phyloP scores from a whole-genome alignment of 2,888 invertebrate genomes.

The Shargacucullia verbasci region DNA sequence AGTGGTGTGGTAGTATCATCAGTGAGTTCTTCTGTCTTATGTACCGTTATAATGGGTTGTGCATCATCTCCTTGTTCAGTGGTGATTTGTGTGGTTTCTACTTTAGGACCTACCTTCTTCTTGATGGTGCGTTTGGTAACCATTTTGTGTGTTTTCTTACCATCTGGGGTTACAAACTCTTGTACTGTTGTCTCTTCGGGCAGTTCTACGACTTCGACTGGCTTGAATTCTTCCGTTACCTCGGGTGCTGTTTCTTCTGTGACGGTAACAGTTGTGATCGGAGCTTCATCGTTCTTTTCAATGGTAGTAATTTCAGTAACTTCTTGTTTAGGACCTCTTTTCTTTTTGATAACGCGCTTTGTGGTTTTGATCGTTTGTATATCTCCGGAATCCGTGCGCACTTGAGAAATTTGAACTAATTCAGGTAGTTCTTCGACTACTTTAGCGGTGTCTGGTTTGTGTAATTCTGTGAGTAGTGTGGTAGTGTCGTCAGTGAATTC shows the following conservation, averaged over 20 bases:
- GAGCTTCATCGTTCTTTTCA: slow-evolving; percentile 73
- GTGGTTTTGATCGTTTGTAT: slow-evolving; percentile 72
- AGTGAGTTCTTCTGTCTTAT: slow-evolving; percentile 49
- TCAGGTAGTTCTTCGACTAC: slow-evolving; percentile 55
- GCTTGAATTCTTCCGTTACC: slow-evolving; percentile 62
- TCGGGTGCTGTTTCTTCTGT: slow-evolving; percentile 71
- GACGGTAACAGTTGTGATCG: slow-evolving; percentile 67
- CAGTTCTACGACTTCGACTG: slow-evolving; percentile 60
- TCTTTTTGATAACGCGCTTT: slow-evolving; percentile 31
- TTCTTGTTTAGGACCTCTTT: slow-evolving; percentile 77
- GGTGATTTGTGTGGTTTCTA: slow-evolving; percentile 31
- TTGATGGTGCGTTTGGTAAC: slow-evolving; percentile 32
- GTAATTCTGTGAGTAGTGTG: slow-evolving; percentile 32
- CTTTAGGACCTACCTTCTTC: slow-evolving; percentile 61
- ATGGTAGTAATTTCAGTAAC: slow-evolving; percentile 57
- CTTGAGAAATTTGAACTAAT: slow-evolving; percentile 42
- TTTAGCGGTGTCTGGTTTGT: slow-evolving; percentile 53
- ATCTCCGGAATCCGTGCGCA: slow-evolving; percentile 61
- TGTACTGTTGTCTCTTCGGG: slow-evolving; percentile 64
- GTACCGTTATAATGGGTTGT: slow-evolving; percentile 50
- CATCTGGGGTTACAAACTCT: slow-evolving; percentile 66
- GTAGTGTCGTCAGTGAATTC: slow-evolving; percentile 49
- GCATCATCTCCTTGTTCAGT: slow-evolving; percentile 35
- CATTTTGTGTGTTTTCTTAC: slow-evolving; percentile 50
- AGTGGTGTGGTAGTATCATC: slow-evolving; percentile 21